phyloP scores from a whole-genome alignment of 2,888 invertebrate genomes.

The Psylliodes chrysocephalus region DNA sequence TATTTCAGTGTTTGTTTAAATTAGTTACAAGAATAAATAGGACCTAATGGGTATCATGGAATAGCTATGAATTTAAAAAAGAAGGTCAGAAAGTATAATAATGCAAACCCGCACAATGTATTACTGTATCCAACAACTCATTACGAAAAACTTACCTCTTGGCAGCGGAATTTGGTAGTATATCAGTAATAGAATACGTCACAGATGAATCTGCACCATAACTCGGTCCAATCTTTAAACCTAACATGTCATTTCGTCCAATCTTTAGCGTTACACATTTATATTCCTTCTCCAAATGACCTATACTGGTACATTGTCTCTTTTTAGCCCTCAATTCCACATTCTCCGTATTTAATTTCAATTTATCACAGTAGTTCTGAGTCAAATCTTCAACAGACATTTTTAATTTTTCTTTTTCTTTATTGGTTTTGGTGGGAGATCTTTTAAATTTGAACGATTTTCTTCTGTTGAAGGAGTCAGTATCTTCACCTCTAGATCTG shows the following conservation, averaged over 20 bases:
- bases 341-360: slow-evolving; percentile 43
- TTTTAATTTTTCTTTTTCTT: slow-evolving; percentile 42
- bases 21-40: too few relatives aligned
- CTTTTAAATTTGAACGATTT: slow-evolving; percentile 44
- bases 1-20: too few relatives aligned
- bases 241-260: slow-evolving; percentile 48
- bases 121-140: too few relatives aligned
- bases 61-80: too few relatives aligned
- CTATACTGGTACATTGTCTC: slow-evolving; percentile 23
- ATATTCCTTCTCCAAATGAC: slow-evolving; percentile 52
- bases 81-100: too few relatives aligned
- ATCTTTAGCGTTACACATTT: slow-evolving; percentile 56
- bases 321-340: slow-evolving; percentile 15
- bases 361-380: slow-evolving; percentile 50
- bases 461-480: slow-evolving; percentile 34
- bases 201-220: slow-evolving; percentile 45
- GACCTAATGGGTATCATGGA: too few relatives aligned
- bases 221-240: slow-evolving; percentile 53
- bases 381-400: slow-evolving; percentile 50
- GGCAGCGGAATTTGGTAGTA: slow-evolving; percentile 66
- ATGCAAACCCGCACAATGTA: too few relatives aligned
- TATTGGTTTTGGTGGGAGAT: slow-evolving; percentile 37
- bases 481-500: slow-evolving; percentile 43
- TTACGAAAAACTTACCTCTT: slow-evolving; percentile 64
- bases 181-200: slow-evolving; percentile 65